These are phyloP conservation scores for Triplophysa rosa DNA, from an alignment of 2,113 vertebrate genomes.

Conservation along the genomic window DNA sequence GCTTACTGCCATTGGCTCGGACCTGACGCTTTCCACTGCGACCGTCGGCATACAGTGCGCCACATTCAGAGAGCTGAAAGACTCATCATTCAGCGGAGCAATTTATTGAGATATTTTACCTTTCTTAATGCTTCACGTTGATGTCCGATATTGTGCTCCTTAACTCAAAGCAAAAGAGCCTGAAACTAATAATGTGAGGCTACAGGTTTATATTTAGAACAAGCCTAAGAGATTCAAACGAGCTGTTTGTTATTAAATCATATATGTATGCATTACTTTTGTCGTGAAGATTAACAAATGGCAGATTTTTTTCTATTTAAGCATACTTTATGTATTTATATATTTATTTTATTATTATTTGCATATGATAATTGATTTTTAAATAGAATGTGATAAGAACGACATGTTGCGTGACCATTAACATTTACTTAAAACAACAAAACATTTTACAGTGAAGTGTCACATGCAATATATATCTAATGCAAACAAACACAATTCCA, in stretches of 20 bases:
- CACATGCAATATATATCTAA: conserved; percentile 53
- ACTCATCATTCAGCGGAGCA: conserved; percentile 71
- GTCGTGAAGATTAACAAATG: neutral
- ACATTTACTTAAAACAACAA: conserved; percentile 28
- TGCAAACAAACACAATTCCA: conserved; percentile 69
- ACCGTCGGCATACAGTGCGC: conserved; percentile 26
- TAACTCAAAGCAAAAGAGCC: conserved; percentile 47
- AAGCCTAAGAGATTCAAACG: neutral
- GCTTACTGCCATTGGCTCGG: conserved; percentile 78
- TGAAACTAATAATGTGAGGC: neutral
- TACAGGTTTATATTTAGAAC: neutral
- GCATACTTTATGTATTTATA: no score
- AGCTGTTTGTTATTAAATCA: neutral
- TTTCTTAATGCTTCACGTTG: conserved; percentile 46
- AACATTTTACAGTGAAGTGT: conserved; percentile 60
- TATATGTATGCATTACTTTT: neutral
- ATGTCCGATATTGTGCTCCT: conserved; percentile 55
- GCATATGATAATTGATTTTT: neutral
- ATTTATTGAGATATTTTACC: conserved; percentile 64
- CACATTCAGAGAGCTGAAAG: conserved; percentile 62
- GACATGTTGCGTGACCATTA: conserved; percentile 22
- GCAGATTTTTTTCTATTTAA: no score
- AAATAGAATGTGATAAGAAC: neutral
- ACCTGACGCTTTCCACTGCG: conserved; percentile 45
- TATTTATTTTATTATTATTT: neutral